Evolutionary conservation across 2,797 vertebrate genomes (phyloP), one percentile per base, ranked within the genome.

Genomic region (Pogoniulus pusillus): DNA sequence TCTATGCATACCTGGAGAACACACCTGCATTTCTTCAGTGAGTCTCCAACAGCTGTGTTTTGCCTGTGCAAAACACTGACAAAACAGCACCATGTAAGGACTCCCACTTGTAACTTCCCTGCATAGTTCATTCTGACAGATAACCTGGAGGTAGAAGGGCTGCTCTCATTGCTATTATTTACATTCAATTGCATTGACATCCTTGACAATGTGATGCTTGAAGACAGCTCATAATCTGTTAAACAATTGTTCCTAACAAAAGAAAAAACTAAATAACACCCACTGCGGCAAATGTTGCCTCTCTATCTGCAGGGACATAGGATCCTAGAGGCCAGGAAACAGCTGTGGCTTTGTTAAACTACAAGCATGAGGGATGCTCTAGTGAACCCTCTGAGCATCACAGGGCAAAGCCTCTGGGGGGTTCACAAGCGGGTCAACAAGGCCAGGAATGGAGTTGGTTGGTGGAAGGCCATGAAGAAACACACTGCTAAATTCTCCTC

Each of bases 301-400:
- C 62, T 80, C 65, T 9, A 49, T 74, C 65, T n/a, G 19, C 66
- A 75, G 79, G 72, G 78, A 84, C 72, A 75, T 26, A n/a, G 53
- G 26, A 70, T 63, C 84, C 72, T 84, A 89, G 84, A 83, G 93
- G 93, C 78, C 79, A 90, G 29, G 16, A 80, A 93, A 63, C 93
- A 90, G 83, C 91, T 95, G 93, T 78, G 88, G 85, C 58, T 88
- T 85, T 86, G 88, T 72, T 86, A 73, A 49, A 92, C 75, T 88
- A 89, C 65, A 51, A 82, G 53, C 37, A 77, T 0, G 0, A 86
- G 51, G 37, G 85, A 94, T 89, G 65, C 29, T 86, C 74, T 82
- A 77, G 69, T 81, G 85, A 94, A 76, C 77, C 66, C 64, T 58
- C 47, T 4, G 19, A 66, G 63, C 39, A 73, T 55, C 32, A 11